Evolutionary conservation across 2,797 vertebrate species (phyloP).

Genomic region (Gadopsis marmoratus): DNA sequence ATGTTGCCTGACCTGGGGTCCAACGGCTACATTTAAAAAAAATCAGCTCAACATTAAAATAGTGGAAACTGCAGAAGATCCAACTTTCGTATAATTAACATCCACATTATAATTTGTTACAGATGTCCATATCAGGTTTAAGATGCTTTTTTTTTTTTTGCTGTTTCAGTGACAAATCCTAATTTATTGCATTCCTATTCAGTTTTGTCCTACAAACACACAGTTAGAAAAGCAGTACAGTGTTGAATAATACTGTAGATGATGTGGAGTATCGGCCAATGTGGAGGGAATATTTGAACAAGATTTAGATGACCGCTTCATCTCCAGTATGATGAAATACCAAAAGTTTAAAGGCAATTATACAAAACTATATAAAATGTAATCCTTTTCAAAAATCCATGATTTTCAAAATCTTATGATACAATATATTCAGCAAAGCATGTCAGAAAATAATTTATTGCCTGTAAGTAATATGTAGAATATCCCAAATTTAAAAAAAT

Average conservation of each 20-base stretch:
- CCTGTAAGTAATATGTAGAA: neutral
- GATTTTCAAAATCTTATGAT: too few relatives aligned
- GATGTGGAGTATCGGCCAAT: neutral
- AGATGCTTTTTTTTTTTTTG: neutral
- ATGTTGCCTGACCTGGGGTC: neutral
- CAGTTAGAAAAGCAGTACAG: neutral
- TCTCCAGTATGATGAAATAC: neutral
- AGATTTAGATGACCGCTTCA: neutral
- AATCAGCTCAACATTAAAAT: neutral
- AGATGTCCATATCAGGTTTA: neutral
- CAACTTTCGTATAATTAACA: neutral
- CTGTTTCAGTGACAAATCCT: neutral
- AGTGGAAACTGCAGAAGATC: neutral
- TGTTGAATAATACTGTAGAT: neutral
- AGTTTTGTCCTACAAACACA: neutral
- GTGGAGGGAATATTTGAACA: neutral
- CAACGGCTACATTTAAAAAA: neutral
- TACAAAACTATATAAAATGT: too few relatives aligned
- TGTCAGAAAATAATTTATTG: neutral
- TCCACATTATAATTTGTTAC: neutral
- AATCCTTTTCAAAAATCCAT: too few relatives aligned
- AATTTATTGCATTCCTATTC: neutral
- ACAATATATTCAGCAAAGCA: rapidly evolving
- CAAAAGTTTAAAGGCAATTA: neutral
- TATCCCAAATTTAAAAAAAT: neutral